Conservation (phyloP, 2,888 invertebrate genomes). For the Chymomyza procnemis region DNA sequence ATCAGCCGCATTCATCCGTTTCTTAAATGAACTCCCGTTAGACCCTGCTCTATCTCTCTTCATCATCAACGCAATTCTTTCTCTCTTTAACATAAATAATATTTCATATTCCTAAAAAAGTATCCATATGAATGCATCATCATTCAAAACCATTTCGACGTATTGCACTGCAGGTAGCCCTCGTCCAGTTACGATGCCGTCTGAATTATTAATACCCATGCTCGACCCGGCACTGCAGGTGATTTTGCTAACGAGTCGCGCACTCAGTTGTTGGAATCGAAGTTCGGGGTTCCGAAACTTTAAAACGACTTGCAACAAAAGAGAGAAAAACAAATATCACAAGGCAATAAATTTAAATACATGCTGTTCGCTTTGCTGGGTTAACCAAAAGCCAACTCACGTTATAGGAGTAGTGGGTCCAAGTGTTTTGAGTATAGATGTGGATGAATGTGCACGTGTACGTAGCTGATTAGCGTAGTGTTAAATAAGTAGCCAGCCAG, state of each 20-base stretch:
- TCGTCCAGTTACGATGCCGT: constrained; percentile 12
- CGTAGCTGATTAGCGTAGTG: constrained; percentile 2
- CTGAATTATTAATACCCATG: constrained; percentile 56
- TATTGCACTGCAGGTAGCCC: constrained; percentile 60
- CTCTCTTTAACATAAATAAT: not conserved
- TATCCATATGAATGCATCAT: constrained; percentile 61
- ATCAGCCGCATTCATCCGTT: not conserved
- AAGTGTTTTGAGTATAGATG: not conserved
- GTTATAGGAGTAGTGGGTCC: not conserved
- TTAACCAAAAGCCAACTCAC: not conserved
- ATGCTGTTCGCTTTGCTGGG: not conserved
- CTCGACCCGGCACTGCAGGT: constrained; percentile 56
- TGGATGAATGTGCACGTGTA: not conserved
- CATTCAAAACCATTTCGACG: constrained; percentile 58
- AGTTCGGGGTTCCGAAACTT: not conserved
- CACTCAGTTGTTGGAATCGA: not conserved
- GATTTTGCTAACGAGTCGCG: constrained; percentile 62
- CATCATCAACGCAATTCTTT: not conserved
- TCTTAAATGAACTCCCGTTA: not conserved
- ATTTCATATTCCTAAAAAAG: constrained; percentile 15
- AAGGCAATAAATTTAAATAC: constrained; percentile 52
- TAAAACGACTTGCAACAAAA: constrained; percentile 2
- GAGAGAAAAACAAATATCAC: constrained; percentile 40
- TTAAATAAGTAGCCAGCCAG: not conserved
- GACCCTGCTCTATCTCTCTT: not conserved